phyloP scores from a whole-genome alignment of 2,113 vertebrate genomes.

The Leptobrachium ailaonicum region DNA sequence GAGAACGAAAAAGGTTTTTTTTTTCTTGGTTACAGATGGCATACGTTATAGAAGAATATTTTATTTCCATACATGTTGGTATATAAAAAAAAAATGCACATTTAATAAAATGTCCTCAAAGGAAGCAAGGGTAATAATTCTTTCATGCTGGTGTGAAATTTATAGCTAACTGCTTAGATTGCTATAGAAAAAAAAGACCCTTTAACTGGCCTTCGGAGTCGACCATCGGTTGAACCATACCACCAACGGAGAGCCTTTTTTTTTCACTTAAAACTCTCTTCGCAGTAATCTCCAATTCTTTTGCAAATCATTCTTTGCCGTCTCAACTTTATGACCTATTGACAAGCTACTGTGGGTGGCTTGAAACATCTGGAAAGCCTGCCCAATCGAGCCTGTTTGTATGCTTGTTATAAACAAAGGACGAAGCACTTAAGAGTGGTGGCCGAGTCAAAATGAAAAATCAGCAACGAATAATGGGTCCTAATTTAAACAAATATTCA shows the following conservation, averaged over 20 bases:
- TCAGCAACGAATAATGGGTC: slow-evolving; percentile 36
- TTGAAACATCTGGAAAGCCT: slow-evolving; percentile 60
- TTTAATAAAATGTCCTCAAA: slow-evolving; percentile 47
- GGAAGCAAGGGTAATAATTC: slow-evolving; percentile 49
- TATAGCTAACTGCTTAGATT: slow-evolving; percentile 55
- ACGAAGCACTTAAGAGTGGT: not conserved
- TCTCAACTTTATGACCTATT: slow-evolving; percentile 64
- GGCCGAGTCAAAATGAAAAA: slow-evolving; percentile 12
- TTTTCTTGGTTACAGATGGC: slow-evolving; percentile 16
- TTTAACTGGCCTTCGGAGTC: slow-evolving; percentile 38
- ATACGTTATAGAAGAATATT: slow-evolving; percentile 21
- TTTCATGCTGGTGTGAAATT: slow-evolving; percentile 56
- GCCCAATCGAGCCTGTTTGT: slow-evolving; percentile 50
- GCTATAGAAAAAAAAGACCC: slow-evolving; percentile 47
- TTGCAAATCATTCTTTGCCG: slow-evolving; percentile 60
- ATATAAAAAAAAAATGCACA: slow-evolving; percentile 4
- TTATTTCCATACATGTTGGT: slow-evolving; percentile 11
- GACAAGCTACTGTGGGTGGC: slow-evolving; percentile 59
- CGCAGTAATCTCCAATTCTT: slow-evolving; percentile 55
- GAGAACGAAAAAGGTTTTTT: not conserved
- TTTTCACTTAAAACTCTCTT: slow-evolving; percentile 56
- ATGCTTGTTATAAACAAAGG: slow-evolving; percentile 20
- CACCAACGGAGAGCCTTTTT: slow-evolving; percentile 57
- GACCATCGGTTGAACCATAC: slow-evolving; percentile 42
- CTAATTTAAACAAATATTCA: slow-evolving; percentile 48